Percentiles rank a stretch among this genome's conserved stretches.
Conservation (phyloP, 2,797 vertebrate genomes). For the Chelon auratus region DNA sequence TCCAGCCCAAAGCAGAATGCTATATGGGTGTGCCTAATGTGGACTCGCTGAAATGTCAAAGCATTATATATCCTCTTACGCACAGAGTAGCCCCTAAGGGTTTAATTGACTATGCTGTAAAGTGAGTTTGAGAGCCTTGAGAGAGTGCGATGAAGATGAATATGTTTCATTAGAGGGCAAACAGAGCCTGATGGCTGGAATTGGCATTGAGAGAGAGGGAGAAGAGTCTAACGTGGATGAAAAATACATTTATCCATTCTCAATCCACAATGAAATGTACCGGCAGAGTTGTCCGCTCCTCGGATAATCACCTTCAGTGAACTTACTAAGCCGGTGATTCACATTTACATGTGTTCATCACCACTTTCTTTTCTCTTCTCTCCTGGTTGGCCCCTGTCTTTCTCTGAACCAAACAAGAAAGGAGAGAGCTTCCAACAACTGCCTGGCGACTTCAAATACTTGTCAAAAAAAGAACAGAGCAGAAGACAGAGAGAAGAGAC, state of each 20-base stretch:
- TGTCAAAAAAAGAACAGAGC: constrained; percentile 76
- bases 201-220: constrained; percentile 76
- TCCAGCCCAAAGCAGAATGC: constrained; percentile 72
- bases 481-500: constrained; percentile 66
- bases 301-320: constrained; percentile 66
- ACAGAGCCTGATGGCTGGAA: constrained; percentile 83
- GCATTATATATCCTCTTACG: constrained; percentile 87
- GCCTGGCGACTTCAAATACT: constrained; percentile 84
- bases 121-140: constrained; percentile 84
- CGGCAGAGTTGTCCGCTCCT: constrained; percentile 36
- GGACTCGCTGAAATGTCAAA: constrained; percentile 85
- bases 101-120: constrained; percentile 86
- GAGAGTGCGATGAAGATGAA: constrained; percentile 87
- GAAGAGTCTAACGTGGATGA: constrained; percentile 71
- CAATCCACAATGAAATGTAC: constrained; percentile 33
- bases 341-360: constrained; percentile 48
- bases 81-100: constrained; percentile 82
- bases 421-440: constrained; percentile 61
- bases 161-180: constrained; percentile 86
- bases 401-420: constrained; percentile 54
- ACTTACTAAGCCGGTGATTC: constrained; percentile 61
- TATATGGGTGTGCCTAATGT: constrained; percentile 85
- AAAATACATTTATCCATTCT: constrained; percentile 74
- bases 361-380: constrained; percentile 7
- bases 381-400: constrained; percentile 37